These are phyloP conservation scores for Drosophila nigromelanica DNA, from an alignment of 1,140 invertebrate genomes.

Conservation along the genomic window DNA sequence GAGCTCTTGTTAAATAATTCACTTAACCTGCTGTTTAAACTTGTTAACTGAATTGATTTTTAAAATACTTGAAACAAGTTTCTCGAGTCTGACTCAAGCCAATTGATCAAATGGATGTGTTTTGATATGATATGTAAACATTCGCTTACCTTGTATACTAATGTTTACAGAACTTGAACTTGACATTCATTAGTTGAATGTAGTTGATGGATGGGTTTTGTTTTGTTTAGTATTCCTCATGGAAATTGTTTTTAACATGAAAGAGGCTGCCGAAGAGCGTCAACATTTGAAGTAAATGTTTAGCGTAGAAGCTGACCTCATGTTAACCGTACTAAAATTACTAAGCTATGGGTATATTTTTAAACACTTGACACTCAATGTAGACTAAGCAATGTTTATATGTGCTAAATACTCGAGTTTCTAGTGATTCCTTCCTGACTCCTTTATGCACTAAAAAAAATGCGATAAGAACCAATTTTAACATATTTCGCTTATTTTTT, in stretches of 20 bases:
- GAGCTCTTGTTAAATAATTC: conserved; percentile 1
- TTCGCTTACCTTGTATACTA: conserved; percentile 13
- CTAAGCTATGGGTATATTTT: conserved; percentile 5
- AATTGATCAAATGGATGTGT: conserved; percentile 9
- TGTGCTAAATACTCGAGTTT: neutral
- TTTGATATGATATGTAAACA: conserved; percentile 25
- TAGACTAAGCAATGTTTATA: neutral
- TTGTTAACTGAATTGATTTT: conserved; percentile 28
- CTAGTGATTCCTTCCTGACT: neutral
- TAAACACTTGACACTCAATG: conserved; percentile 10
- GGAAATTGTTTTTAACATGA: conserved; percentile 4
- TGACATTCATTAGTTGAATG: conserved; percentile 28
- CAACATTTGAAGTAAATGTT: conserved; percentile 1
- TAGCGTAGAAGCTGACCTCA: too few species aligned
- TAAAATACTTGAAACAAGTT: conserved; percentile 35
- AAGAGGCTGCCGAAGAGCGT: neutral
- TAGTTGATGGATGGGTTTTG: conserved; percentile 19
- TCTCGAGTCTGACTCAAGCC: conserved; percentile 1
- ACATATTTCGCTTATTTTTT: neutral
- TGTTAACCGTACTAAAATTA: neutral
- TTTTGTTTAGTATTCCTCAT: neutral
- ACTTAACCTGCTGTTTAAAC: conserved; percentile 16
- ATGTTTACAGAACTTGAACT: conserved; percentile 14
- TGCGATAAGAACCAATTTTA: neutral
- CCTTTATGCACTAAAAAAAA: too few species aligned